Evolutionary conservation across 2,113 vertebrate genomes (phyloP).

Genomic region (Theristicus caerulescens): DNA sequence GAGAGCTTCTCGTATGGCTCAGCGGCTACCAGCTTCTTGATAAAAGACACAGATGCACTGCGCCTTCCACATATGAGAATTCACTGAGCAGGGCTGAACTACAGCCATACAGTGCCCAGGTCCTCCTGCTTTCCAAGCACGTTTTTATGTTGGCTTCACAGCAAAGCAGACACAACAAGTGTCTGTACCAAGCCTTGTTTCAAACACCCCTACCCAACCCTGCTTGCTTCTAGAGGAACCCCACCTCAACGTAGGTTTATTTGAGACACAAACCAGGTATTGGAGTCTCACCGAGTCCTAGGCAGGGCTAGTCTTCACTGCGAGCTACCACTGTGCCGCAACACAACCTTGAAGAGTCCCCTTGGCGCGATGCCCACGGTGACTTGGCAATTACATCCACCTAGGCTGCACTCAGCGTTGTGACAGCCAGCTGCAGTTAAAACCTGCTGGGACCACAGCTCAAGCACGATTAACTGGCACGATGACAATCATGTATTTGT

Average conservation of each 20-base stretch:
- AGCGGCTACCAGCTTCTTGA: not conserved
- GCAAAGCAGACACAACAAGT: not conserved
- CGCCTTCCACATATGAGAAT: not conserved
- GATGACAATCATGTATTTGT: not conserved
- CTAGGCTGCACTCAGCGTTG: not conserved
- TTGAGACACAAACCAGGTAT: not conserved
- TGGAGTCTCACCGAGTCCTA: rapidly evolving
- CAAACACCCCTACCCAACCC: not conserved
- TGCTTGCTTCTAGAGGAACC: not conserved
- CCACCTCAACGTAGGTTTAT: not conserved
- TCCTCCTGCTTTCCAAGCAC: not conserved
- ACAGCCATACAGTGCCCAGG: not conserved
- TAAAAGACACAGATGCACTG: not conserved
- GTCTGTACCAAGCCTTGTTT: not conserved
- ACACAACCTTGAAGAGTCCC: not conserved
- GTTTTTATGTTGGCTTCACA: not conserved
- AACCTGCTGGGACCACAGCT: slow-evolving; percentile 30
- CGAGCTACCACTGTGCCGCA: not conserved
- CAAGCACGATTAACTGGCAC: not conserved
- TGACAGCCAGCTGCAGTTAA: slow-evolving; percentile 51
- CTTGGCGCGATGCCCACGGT: not conserved
- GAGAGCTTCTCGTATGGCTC: not conserved
- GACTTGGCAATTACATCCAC: slow-evolving; percentile 15
- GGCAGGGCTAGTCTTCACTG: not conserved
- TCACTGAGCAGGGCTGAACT: not conserved